Evolutionary conservation across 1,140 invertebrate species (phyloP), one percentile per base, ranked within the genome.

Genomic region (Caenorhabditis briggsae): DNA sequence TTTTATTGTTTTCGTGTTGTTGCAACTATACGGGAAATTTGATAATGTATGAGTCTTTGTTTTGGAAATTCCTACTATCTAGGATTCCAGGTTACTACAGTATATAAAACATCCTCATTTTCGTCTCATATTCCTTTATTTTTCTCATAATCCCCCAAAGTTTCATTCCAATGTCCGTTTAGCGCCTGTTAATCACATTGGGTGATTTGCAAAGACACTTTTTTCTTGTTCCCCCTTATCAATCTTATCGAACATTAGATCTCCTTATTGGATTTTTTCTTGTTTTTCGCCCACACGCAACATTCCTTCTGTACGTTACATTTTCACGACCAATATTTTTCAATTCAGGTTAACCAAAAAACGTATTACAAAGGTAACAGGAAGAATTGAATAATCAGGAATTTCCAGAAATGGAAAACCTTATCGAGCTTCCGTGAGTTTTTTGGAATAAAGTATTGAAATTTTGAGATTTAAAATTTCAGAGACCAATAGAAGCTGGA

Each of bases 111-210:
- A 33, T 33, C 3, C 33, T 33, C n/a, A 25, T 46, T n/a, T n/a
- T n/a, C 20, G 46, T 78, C 50, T 78, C 43, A 18, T 78, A 50
- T 14, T 78, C 18, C 25, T 33, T n/a, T n/a, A n/a, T n/a, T n/a
- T 33, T 33, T 33, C 33, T 33, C 33, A 1, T 33, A 78, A 78
- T 78, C 70, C 46, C n/a, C 20, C 33, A 33, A 33, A 2, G 33
- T 33, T 33, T 33, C 33, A 33, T 33, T 33, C 33, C 33, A 33
- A 2, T 50, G 70, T 23, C 20, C 46, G 46, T 78, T 78, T 50
- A 78, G 46, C 70, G 70, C 70, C 70, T 48, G 70, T 50, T 78
- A 78, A 78, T 78, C 70, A 78, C 70, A 78, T 78, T 78, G 64
- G 33, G 64, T 70, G 70, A 78, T 78, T 78, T 78, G 70, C 46